Evolutionary conservation across 1,140 invertebrate species (phyloP).

Genomic region (Drosophila orena): DNA sequence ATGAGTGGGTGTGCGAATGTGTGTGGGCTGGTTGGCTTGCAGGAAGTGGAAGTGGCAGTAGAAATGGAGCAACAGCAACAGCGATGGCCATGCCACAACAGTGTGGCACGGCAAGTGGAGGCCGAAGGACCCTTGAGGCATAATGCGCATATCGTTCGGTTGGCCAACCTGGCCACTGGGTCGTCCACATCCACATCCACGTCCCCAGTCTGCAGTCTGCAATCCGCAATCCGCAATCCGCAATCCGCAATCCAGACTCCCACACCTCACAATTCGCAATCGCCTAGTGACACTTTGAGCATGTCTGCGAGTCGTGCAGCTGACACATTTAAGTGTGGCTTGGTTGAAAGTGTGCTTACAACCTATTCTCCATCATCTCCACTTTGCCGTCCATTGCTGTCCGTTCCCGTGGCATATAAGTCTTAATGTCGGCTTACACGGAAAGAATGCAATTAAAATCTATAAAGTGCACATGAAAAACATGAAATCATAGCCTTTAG

Average conservation of each 20-base stretch:
- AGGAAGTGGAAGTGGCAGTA: slow-evolving; percentile 5
- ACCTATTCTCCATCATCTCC: slow-evolving; percentile 1
- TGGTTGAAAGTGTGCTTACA: background rate
- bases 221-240: slow-evolving; percentile 2
- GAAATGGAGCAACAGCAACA: slow-evolving; percentile 3
- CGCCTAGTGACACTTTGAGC: slow-evolving; percentile 1
- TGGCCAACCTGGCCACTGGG: slow-evolving; percentile 10
- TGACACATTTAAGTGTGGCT: slow-evolving; percentile 55
- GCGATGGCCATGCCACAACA: background rate
- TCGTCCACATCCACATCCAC: background rate
- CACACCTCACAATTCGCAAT: slow-evolving; percentile 9
- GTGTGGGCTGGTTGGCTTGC: background rate
- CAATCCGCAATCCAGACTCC: background rate
- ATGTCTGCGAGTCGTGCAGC: slow-evolving; percentile 18
- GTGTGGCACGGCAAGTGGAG: slow-evolving; percentile 6
- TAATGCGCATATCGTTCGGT: slow-evolving; percentile 47
- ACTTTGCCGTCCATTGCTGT: slow-evolving; percentile 5
- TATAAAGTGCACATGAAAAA: background rate
- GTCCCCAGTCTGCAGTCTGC: background rate
- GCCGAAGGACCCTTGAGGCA: slow-evolving; percentile 38
- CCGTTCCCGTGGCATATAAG: slow-evolving; percentile 5
- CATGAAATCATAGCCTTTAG: no score
- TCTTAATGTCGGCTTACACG: background rate
- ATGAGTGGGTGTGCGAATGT: slow-evolving; percentile 1
- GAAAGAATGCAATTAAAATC: no score